Evolutionary conservation across 2,888 invertebrate species (phyloP).

Genomic region (Axea sp.): DNA sequence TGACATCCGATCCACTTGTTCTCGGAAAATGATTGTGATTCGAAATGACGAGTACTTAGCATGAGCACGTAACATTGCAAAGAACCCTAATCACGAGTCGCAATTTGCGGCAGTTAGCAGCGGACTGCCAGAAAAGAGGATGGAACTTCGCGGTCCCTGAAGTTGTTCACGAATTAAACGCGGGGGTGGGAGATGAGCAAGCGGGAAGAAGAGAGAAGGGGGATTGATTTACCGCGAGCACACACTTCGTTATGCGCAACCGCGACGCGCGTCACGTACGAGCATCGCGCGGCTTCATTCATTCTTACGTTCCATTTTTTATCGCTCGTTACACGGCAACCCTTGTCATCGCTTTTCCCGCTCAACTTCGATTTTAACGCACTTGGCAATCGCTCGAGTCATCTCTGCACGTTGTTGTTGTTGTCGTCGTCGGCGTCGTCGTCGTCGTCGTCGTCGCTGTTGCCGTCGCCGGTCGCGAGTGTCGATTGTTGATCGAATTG

Average conservation of each 20-base stretch:
- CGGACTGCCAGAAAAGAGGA: slow-evolving; percentile 51
- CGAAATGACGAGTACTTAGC: slow-evolving; percentile 45
- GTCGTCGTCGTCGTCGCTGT: too few relatives aligned
- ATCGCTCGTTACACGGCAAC: too few relatives aligned
- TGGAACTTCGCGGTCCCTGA: slow-evolving; percentile 45
- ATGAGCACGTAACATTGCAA: slow-evolving; percentile 34
- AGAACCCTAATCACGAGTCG: slow-evolving; percentile 43
- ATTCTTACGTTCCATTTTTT: slow-evolving; percentile 23
- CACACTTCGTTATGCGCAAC: slow-evolving; percentile 57
- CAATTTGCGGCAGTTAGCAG: slow-evolving; percentile 51
- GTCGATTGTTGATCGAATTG: too few relatives aligned
- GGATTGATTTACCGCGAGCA: slow-evolving; percentile 43
- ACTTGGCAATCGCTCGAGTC: too few relatives aligned
- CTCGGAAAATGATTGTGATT: slow-evolving; percentile 32
- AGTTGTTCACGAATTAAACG: slow-evolving; percentile 45
- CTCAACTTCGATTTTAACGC: too few relatives aligned
- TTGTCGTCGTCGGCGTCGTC: too few relatives aligned
- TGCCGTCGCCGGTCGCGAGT: too few relatives aligned
- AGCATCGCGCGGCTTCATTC: slow-evolving; percentile 37
- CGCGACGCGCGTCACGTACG: slow-evolving; percentile 44
- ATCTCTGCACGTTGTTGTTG: too few relatives aligned
- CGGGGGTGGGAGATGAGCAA: slow-evolving; percentile 54
- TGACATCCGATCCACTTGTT: slow-evolving; percentile 51
- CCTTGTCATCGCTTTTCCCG: too few relatives aligned
- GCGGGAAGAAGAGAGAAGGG: slow-evolving; percentile 45